A percentile compares a stretch with the other conserved stretches of the same genome.
Conservation (phyloP, 1,140 invertebrate genomes). For the Drosophila ambigua region DNA sequence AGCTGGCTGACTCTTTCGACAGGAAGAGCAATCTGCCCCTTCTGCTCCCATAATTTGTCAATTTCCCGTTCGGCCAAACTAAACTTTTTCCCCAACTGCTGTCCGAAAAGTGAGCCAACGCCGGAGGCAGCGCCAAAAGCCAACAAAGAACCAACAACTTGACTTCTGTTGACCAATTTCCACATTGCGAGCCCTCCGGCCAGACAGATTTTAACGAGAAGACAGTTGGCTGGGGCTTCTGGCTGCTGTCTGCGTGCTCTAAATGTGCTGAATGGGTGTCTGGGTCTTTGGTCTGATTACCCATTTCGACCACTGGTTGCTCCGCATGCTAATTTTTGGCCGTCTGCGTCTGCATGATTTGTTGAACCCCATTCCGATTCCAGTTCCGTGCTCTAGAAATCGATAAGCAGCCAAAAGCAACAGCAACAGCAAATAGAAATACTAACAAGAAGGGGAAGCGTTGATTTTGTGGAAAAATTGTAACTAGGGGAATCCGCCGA, state of each 20-base stretch:
- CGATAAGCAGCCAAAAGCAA: constrained; percentile 54
- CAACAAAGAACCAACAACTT: background rate
- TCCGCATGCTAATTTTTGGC: constrained; percentile 35
- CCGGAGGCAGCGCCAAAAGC: background rate
- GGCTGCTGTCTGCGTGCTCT: background rate
- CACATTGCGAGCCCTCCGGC: constrained; percentile 14
- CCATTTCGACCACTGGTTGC: constrained; percentile 35
- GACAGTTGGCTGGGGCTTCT: background rate
- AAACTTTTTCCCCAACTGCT: constrained; percentile 16
- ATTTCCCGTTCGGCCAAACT: constrained; percentile 16
- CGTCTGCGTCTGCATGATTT: constrained; percentile 17
- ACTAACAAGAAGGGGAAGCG: background rate
- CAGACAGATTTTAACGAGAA: constrained; percentile 37
- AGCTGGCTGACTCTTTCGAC: background rate
- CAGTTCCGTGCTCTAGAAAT: constrained; percentile 59
- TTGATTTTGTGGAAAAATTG: too few relatives aligned
- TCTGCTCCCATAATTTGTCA: background rate
- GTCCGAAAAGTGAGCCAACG: constrained; percentile 4
- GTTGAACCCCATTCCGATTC: too few relatives aligned
- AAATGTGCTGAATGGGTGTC: background rate
- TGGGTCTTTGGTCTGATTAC: background rate
- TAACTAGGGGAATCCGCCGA: too few relatives aligned
- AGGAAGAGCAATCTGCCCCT: background rate
- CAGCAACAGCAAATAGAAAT: constrained; percentile 3
- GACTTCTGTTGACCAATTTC: constrained; percentile 4